These are phyloP conservation scores for Caiman crocodilus DNA, from an alignment of 2,797 vertebrate species.

Conservation along the genomic window DNA sequence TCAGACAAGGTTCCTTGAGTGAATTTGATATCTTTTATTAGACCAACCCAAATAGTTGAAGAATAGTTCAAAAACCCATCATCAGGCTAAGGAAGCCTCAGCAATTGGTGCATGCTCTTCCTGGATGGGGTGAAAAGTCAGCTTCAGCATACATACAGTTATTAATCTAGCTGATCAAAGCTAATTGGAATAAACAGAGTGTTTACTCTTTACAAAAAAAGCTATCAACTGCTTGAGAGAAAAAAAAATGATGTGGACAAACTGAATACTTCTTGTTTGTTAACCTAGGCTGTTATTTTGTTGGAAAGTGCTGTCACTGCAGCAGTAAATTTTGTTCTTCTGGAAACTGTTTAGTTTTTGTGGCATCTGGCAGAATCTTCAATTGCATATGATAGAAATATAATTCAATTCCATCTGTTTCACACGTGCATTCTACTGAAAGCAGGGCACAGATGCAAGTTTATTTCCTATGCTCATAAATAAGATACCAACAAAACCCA, in stretches of 20 bases:
- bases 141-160: neutral
- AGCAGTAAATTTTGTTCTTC: slow-evolving; percentile 56
- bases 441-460: slow-evolving; percentile 65
- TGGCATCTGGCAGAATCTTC: slow-evolving; percentile 76
- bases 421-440: slow-evolving; percentile 57
- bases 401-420: slow-evolving; percentile 78
- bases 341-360: slow-evolving; percentile 67
- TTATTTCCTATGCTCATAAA: slow-evolving; percentile 75
- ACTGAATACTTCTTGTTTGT: slow-evolving; percentile 48
- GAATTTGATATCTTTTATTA: no score
- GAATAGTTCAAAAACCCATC: no score
- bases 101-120: neutral
- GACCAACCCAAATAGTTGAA: no score
- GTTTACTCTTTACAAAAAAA: neutral
- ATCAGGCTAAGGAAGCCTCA: neutral
- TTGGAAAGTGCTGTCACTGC: slow-evolving; percentile 74
- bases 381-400: slow-evolving; percentile 75
- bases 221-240: neutral
- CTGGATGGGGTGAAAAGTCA: no score
- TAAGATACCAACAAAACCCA: slow-evolving; percentile 70
- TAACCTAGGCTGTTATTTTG: slow-evolving; percentile 65
- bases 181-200: neutral
- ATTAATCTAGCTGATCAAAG: neutral
- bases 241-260: neutral
- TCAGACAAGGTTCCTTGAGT: no score